Base-by-base conservation (phyloP, 2,113 vertebrate species). In the Microtus pennsylvanicus region DNA sequence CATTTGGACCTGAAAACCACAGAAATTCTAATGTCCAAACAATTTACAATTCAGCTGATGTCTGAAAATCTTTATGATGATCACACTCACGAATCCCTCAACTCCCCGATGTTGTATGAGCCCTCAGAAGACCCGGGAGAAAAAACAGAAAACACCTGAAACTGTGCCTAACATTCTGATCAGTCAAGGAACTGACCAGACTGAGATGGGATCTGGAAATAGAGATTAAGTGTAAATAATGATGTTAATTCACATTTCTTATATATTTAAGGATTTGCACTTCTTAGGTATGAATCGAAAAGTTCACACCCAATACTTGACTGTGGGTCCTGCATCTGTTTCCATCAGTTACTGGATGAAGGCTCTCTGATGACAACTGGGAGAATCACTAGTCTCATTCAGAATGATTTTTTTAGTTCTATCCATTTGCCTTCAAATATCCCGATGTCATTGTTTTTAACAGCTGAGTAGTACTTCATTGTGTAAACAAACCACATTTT, bases 151-250 rank as follows among this genome's bases (percentile, higher is more conserved):
- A 70, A 12, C 1, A 38, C 2, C 16, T 17, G 24, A 74, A 85
- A 67, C 72, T 24, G 33, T 52, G 35, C 77, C 86, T 38, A 42
- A 74, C 91, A 38, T 28, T 38, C 69, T 61, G 33, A 87, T 10
- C 47, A 61, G 30, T 24, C 76, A 55, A 93, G 70, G 87, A 92
- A 92, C 4, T 72, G 47, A 52, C 35, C 87, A 86, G 58, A 86
- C 22, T 69, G 33, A 47, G 30, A 50, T 90, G 42, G n/a, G 17
- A 89, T n/a, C 72, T 97, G 91, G 76, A 94, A 91, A 93, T 61
- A 63, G 78, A 94, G 83, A 87, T 93, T 81, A 85, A 82, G 19
- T 65, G 75, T 65, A 80, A 33, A 45, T 72, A 86, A 78, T 38
- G 22, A 92, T 76, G 28, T 65, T 24, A 76, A 83, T 45, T 70